Evolutionary conservation across 2,888 invertebrate species (phyloP), one percentile per base, ranked within the genome.

Genomic region (Adineta ricciae): DNA sequence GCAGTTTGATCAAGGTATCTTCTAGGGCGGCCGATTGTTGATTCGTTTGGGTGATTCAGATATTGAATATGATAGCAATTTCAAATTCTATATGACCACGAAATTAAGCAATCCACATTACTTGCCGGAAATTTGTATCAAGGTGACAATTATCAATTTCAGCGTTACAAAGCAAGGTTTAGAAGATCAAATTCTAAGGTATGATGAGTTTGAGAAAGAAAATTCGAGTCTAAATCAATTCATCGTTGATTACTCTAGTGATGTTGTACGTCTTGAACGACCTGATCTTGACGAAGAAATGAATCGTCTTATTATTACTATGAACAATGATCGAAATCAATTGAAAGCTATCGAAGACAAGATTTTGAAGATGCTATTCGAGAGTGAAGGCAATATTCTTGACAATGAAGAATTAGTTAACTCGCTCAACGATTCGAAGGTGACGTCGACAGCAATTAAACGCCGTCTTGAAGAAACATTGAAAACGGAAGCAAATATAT

Each of bases 51-150:
- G 91, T 49, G 91, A 91, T 88, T 89, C 88, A 86, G 90, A 91
- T 87, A 89, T 91, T 32, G 91, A 91, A 86, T 91, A 90, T 86
- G 90, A 90, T 87, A 88, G 87, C 83, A 90, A 90, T 87, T 91
- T 91, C 87, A 88, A 88, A 41, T 90, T 91, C 87, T 91, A 90
- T 88, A 90, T 91, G 90, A 91, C 91, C 9, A 90, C 90, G 1
- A 91, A 91, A 88, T 88, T 91, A 88, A 87, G 90, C 46, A 91
- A 91, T 87, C 91, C 91, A 24, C 90, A 91, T 86, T 91, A 90
- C 87, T 88, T 91, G 86, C 90, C 91, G 1, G 91, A 91, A 86
- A 89, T 90, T 36, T 91, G 90, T 87, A 90, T 90, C 87, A 90
- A 90, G 87, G 91, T 91, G 84, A 90, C 91, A 86, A 90, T 91